Evolutionary conservation across 2,113 vertebrate species (phyloP).

Genomic region (Sciurus niger): DNA sequence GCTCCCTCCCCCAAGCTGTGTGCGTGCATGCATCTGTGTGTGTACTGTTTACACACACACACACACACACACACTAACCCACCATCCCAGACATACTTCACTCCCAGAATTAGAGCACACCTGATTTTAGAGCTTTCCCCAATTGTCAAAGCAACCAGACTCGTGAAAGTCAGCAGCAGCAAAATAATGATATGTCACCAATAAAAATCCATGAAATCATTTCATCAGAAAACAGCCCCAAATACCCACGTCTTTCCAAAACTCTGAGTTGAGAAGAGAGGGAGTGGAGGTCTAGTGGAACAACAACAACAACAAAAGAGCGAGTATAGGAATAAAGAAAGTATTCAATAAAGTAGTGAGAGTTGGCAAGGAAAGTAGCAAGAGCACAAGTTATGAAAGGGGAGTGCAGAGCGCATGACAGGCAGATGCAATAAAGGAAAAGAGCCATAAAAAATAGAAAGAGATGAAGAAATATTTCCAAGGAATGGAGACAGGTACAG

Average conservation of each 20-base stretch:
- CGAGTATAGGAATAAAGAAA: constrained; percentile 47
- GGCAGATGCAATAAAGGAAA: constrained; percentile 48
- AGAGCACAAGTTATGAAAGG: constrained; percentile 57
- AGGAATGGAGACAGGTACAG: constrained; percentile 77
- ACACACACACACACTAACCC: neutral
- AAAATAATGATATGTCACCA: neutral
- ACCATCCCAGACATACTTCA: neutral
- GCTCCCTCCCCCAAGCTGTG: neutral
- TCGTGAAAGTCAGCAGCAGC: constrained; percentile 18
- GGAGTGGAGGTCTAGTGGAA: neutral
- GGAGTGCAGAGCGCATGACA: constrained; percentile 10
- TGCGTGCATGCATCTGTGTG: accelerated
- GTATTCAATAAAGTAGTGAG: constrained; percentile 66
- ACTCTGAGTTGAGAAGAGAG: neutral
- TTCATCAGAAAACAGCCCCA: constrained; percentile 1
- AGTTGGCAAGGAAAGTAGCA: constrained; percentile 57
- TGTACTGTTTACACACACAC: accelerated
- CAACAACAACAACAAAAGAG: neutral
- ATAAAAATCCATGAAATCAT: neutral
- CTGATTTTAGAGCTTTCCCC: neutral
- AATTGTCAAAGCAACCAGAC: neutral
- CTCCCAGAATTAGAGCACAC: neutral
- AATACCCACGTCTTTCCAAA: neutral
- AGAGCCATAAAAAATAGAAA: constrained; percentile 69
- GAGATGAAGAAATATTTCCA: constrained; percentile 85